Base-by-base conservation (phyloP, 2,113 vertebrate species). In the Perca flavescens region DNA sequence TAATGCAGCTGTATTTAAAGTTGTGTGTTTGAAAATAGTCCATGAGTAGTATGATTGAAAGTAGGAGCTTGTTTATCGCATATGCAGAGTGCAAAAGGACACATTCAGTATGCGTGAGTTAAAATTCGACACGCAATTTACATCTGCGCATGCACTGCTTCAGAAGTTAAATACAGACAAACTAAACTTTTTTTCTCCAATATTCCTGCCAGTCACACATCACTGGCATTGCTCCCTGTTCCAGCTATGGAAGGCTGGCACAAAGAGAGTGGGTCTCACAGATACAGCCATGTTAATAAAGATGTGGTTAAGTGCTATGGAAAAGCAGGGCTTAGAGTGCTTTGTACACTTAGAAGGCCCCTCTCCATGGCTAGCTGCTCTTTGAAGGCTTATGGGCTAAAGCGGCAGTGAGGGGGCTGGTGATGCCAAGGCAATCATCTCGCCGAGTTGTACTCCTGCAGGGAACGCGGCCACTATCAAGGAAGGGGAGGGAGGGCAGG, bases 341-440 rank as follows among this genome's bases (percentile, higher is more conserved):
- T 90, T 84, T 83, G 80, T 86, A 66, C 85, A 79, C 82, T 92
- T 87, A 85, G 82, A 87, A 79, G 69, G 69, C 77, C 75, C 80
- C 68, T 83, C 72, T 83, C 77, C 79, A 61, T 91, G 79, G 68
- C 64, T 82, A 67, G 72, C 80, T 89, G 40, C 86, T 84, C 87
- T 85, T 87, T 90, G 73, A 85, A 91, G 90, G 85, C 87, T 90
- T 86, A 85, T 82, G 74, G 75, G 57, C 82, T 85, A 75, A 90
- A 90, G 83, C 86, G 88, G 78, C 69, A 67, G 80, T 62, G 65
- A 83, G 69, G 79, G 70, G 34, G 49, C 79, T 56, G 78, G 65
- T 63, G 80, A 85, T 86, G 84, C 80, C 85, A 77, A 86, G 79
- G 86, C 81, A 88, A 87, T 90, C 84, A 86, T 87, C 76, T 79